Evolutionary conservation across 2,888 invertebrate species (phyloP), one percentile per base, ranked within the genome.

Genomic region (Hirtodrosophila duncani): DNA sequence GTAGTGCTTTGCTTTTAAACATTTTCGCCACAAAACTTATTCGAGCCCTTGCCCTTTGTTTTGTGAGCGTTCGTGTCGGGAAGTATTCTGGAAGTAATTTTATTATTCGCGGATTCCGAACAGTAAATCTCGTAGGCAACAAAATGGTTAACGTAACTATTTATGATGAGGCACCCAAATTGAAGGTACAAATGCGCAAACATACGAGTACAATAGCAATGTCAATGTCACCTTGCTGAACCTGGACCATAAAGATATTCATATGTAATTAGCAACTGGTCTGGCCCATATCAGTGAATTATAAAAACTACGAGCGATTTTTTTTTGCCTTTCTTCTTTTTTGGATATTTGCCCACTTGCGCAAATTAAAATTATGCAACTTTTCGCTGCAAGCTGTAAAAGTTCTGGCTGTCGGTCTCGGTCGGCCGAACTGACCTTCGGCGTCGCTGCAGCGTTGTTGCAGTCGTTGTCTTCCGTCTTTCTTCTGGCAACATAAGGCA

Each of bases 141-240:
- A 85, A 72, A 80, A 85, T 85, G 85, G 85, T 86, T 49, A 83
- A 85, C 66, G 78, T 83, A 63, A 79, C 85, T 39, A 77, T 78
- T 51, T 86, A 82, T 59, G 85, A 85, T 57, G 84, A 81, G 58
- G 58, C 56, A 21, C 83, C 85, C 17, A 61, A 75, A 33, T 61
- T 85, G 10, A 83, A 86, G 86, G 85, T 85, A 86, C 84, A 82
- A 56, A 4, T 23, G 13, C 29, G 13, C 17, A 14, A 1, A 11
- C 10, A n/a, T 7, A 27, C 14, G 16, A 23, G 14, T 7, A 3
- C 9, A 24, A 9, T 23, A 3, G 24, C 42, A 51, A 23, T 45
- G 46, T 53, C 65, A 42, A 16, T 29, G 39, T 24, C 17, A 14
- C 13, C 34, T 27, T 3, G 36, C 11, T 33, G 14, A 31, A 20